Evolutionary conservation across 2,888 invertebrate genomes (phyloP).

Genomic region (Epinotia brunnichana): DNA sequence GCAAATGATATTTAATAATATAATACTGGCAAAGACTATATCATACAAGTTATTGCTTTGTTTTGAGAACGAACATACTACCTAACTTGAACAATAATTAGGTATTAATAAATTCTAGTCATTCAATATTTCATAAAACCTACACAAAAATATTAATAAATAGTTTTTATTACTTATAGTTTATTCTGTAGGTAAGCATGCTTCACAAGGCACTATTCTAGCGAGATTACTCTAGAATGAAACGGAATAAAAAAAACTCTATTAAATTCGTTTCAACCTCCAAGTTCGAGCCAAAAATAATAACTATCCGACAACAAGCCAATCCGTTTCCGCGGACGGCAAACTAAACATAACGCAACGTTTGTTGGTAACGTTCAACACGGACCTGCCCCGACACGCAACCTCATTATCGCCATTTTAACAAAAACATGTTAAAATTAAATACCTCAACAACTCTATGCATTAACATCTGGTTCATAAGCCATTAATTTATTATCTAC

Average conservation of each 20-base stretch:
- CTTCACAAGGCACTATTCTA: slow-evolving; percentile 83
- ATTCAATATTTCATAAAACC: slow-evolving; percentile 58
- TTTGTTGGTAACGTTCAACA: slow-evolving; percentile 43
- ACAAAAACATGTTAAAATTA: slow-evolving; percentile 47
- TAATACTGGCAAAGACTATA: slow-evolving; percentile 72
- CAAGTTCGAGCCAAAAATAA: slow-evolving; percentile 77
- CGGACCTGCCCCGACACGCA: slow-evolving; percentile 61
- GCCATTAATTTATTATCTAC: slow-evolving; percentile 60
- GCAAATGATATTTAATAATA: slow-evolving; percentile 49
- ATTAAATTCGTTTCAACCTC: slow-evolving; percentile 81
- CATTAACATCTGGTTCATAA: slow-evolving; percentile 58
- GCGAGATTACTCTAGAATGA: slow-evolving; percentile 70
- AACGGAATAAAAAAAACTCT: slow-evolving; percentile 67
- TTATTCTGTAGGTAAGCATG: slow-evolving; percentile 76
- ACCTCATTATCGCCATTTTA: slow-evolving; percentile 56
- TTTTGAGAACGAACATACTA: slow-evolving; percentile 54
- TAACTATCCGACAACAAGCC: slow-evolving; percentile 70
- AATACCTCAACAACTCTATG: slow-evolving; percentile 54
- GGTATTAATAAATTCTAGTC: slow-evolving; percentile 50
- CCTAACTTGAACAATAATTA: slow-evolving; percentile 52
- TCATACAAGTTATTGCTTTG: slow-evolving; percentile 76
- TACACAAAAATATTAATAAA: slow-evolving; percentile 77
- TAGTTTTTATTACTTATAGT: slow-evolving; percentile 63
- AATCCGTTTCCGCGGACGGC: slow-evolving; percentile 46
- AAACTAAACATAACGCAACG: slow-evolving; percentile 2